phyloP scores from a whole-genome alignment of 2,888 invertebrate species.

The Sussaba pulchella region DNA sequence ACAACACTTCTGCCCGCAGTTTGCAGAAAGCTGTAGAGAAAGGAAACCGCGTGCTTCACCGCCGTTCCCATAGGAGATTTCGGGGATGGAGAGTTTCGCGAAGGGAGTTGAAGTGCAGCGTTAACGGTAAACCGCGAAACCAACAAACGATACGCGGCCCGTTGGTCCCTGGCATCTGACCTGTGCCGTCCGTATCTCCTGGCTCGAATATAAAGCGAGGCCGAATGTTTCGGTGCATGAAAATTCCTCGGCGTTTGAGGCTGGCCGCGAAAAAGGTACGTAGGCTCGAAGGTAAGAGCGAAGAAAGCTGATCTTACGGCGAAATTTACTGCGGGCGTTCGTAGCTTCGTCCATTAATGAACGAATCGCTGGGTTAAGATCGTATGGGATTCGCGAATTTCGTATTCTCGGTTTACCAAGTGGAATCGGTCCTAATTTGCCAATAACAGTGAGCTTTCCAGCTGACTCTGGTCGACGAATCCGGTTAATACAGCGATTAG shows the following conservation, averaged over 20 bases:
- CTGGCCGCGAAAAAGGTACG: conserved; percentile 45
- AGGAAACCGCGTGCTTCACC: conserved; percentile 51
- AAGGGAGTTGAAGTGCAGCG: conserved; percentile 76
- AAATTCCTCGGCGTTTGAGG: conserved; percentile 51
- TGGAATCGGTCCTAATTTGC: conserved; percentile 78
- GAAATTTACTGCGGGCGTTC: background rate
- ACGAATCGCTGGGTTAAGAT: conserved; percentile 22
- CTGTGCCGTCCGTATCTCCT: conserved; percentile 58
- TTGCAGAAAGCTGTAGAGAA: conserved; percentile 42
- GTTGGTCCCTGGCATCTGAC: conserved; percentile 51
- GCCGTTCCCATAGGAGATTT: conserved; percentile 61
- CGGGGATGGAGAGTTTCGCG: conserved; percentile 54
- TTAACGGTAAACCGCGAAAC: conserved; percentile 82
- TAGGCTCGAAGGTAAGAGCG: background rate
- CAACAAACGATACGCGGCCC: conserved; percentile 79
- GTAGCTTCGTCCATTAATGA: conserved; percentile 22
- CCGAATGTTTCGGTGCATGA: conserved; percentile 45
- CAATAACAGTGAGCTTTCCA: conserved; percentile 79
- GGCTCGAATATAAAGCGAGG: conserved; percentile 44
- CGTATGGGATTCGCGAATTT: conserved; percentile 34
- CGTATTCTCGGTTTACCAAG: conserved; percentile 74
- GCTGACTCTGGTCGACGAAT: conserved; percentile 72
- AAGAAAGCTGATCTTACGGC: conserved; percentile 9
- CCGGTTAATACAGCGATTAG: conserved; percentile 81
- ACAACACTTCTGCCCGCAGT: conserved; percentile 9